Base-by-base conservation (phyloP, 2,888 invertebrate species). In the Cetonia aurata region DNA sequence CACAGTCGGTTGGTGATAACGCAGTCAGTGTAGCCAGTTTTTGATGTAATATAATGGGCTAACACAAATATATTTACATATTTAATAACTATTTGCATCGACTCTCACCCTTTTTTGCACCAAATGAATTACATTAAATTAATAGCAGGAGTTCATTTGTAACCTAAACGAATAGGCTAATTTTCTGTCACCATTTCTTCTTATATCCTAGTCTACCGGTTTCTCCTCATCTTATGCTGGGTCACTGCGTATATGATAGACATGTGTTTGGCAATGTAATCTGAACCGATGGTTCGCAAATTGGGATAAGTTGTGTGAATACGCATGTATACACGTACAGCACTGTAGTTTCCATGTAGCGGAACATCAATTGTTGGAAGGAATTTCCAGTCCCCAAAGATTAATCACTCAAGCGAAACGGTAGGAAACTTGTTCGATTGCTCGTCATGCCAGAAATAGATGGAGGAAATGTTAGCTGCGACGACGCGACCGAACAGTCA, bases 381-480 rank as follows among this genome's bases (percentile, higher is more conserved):
- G 69, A 69, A 59, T 69, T 69, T 60, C 69, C 37, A 53, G 55
- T 69, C 62, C 69, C 69, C 59, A 52, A 53, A 57, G 69, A 69
- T 69, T 69, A 69, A 69, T 69, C 69, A 69, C 69, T 69, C 69
- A 69, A 55, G 69, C 44, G 69, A 52, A 69, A 62, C 69, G 50
- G 69, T 55, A 69, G 59, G 55, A 69, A 69, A 69, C 69, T 69
- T 69, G 60, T 62, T 69, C 69, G 69, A 69, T 62, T 69, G 69
- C 69, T 53, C 60, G 69, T 53, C 60, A 69, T 59, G 50, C 13
- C 46, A 60, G 60, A 52, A 52, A 53, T 60, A 53, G 62, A 15
- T 53, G 60, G 52, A 60, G 52, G 59, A 53, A 60, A 52, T 52
- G 69, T 65, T 44, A 57, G 44, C 59, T 55, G 25, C 55, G 55